These are phyloP conservation scores for Hylaeus volcanicus DNA, from an alignment of 1,140 invertebrate genomes.

Conservation along the genomic window DNA sequence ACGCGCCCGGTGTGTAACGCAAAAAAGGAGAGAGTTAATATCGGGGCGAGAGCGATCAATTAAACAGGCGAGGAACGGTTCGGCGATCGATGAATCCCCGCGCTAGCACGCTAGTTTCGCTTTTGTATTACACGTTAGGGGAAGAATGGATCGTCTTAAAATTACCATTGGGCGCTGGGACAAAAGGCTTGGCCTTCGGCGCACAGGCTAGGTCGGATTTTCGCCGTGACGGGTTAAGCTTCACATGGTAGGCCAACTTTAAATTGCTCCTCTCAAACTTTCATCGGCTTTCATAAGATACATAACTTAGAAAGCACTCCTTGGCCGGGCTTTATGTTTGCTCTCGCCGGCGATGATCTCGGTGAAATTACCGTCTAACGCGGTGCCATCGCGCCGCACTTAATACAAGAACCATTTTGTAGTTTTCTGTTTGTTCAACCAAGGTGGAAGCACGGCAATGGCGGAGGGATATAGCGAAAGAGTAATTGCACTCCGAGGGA, in stretches of 20 bases:
- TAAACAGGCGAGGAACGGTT: slow-evolving; percentile 2
- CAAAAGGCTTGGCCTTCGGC: neutral
- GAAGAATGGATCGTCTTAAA: slow-evolving; percentile 25
- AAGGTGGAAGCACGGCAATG: neutral
- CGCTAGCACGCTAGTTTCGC: neutral
- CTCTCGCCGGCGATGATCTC: slow-evolving; percentile 32
- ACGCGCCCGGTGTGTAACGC: neutral
- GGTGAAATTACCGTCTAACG: slow-evolving; percentile 56
- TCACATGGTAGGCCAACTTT: slow-evolving; percentile 57
- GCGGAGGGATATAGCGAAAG: neutral
- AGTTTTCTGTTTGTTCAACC: slow-evolving; percentile 27
- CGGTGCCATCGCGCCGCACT: neutral
- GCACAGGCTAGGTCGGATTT: neutral
- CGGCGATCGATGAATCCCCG: neutral
- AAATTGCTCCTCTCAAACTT: slow-evolving; percentile 57
- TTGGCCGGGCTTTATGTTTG: slow-evolving; percentile 26
- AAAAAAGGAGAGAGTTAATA: neutral
- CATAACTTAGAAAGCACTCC: slow-evolving; percentile 48
- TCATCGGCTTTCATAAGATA: slow-evolving; percentile 57
- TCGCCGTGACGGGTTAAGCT: slow-evolving; percentile 12
- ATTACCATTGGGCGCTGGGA: slow-evolving; percentile 12
- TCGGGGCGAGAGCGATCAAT: neutral
- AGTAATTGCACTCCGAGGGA: neutral
- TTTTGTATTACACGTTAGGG: neutral
- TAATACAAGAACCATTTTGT: slow-evolving; percentile 40